Percentiles rank a stretch among this genome's conserved stretches.
Evolutionary conservation across 2,888 invertebrate species (phyloP).

Genomic region (Anoplius nigerrimus): DNA sequence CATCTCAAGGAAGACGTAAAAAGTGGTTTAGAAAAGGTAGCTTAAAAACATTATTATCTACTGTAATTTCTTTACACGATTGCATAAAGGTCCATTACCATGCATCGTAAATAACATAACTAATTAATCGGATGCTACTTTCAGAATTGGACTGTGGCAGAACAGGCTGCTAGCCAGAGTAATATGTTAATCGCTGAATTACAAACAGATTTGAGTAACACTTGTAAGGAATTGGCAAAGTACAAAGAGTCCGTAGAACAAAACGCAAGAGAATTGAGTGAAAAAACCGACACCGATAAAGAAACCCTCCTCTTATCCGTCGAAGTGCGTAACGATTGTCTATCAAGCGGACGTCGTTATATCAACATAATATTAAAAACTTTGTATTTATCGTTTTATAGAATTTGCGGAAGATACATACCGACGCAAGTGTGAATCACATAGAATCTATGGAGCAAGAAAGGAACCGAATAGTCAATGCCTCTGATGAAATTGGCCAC

Average conservation of each 20-base stretch:
- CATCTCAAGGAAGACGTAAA: too few species aligned
- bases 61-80: not conserved
- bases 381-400: conserved; percentile 33
- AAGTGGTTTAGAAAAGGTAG: not conserved
- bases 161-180: conserved; percentile 47
- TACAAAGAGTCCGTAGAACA: conserved; percentile 53
- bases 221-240: conserved; percentile 45
- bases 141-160: conserved; percentile 56
- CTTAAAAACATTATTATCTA: not conserved
- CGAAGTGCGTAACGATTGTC: conserved; percentile 53
- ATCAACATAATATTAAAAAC: not conserved
- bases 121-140: conserved; percentile 1
- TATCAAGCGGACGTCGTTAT: not conserved
- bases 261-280: conserved; percentile 48
- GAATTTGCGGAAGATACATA: conserved; percentile 52
- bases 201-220: conserved; percentile 51
- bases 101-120: not conserved
- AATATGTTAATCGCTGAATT: conserved; percentile 56
- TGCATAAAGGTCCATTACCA: not conserved
- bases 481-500: conserved; percentile 56
- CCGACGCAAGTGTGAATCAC: conserved; percentile 47
- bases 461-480: conserved; percentile 40
- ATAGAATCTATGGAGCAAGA: conserved; percentile 64
- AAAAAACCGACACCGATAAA: conserved; percentile 54
- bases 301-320: conserved; percentile 44